A percentile compares a stretch with the other conserved stretches of the same genome.
phyloP scores from a whole-genome alignment of 1,140 invertebrate species.

The Laodelphax striatellus region DNA sequence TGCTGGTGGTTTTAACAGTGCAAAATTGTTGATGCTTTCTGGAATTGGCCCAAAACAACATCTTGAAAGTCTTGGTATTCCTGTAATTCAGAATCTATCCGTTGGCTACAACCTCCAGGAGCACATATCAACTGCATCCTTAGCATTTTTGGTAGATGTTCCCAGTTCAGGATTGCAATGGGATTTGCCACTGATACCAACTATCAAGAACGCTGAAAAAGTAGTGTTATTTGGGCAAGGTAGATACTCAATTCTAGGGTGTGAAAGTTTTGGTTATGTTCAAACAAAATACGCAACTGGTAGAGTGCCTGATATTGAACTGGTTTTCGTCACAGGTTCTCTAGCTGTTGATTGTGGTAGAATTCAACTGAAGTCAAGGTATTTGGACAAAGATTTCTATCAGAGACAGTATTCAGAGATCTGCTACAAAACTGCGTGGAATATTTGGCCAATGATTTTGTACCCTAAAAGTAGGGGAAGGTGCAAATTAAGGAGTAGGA shows the following conservation, averaged over 20 bases:
- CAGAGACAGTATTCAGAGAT: background rate
- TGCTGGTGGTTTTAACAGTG: constrained; percentile 45
- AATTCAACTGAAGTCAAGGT: too few relatives aligned
- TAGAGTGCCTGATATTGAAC: too few relatives aligned
- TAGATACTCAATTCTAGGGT: constrained; percentile 32
- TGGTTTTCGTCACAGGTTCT: too few relatives aligned
- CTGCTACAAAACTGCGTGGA: constrained; percentile 45
- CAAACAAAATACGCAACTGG: constrained; percentile 38
- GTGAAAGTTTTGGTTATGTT: constrained; percentile 50
- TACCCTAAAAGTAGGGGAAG: constrained; percentile 38
- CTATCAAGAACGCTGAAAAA: too few relatives aligned
- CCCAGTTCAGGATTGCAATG: background rate
- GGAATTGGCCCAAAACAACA: constrained; percentile 50
- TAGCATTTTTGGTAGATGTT: constrained; percentile 50
- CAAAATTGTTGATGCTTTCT: constrained; percentile 51
- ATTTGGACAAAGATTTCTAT: too few relatives aligned
- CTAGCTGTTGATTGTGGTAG: too few relatives aligned
- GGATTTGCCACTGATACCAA: too few relatives aligned
- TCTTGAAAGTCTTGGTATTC: constrained; percentile 36
- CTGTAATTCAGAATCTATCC: constrained; percentile 47
- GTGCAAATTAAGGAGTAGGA: constrained; percentile 37
- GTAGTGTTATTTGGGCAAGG: constrained; percentile 13
- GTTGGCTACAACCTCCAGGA: constrained; percentile 74
- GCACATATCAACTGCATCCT: constrained; percentile 54
- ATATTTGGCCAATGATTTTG: constrained; percentile 13